Evolutionary conservation across 1,140 invertebrate genomes (phyloP).

Genomic region (Calliphora vicina): DNA sequence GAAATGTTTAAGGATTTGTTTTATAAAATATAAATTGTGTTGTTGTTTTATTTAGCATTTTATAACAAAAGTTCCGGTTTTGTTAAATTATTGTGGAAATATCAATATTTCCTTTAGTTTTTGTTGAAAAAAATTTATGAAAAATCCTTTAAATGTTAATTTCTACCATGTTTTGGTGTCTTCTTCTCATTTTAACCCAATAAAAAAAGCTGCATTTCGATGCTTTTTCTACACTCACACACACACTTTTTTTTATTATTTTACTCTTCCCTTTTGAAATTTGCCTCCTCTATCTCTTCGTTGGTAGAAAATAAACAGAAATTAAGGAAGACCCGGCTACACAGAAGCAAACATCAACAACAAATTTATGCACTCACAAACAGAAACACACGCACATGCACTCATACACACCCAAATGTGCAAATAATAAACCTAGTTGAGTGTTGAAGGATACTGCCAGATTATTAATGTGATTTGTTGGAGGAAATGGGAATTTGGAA

Average conservation of each 20-base stretch:
- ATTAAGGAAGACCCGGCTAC: conserved; percentile 3
- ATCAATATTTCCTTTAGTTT: background rate
- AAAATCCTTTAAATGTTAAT: background rate
- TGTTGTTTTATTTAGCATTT: too few species aligned
- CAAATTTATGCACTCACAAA: background rate
- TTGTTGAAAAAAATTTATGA: background rate
- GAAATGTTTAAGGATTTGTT: background rate
- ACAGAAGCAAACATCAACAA: background rate
- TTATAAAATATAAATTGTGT: background rate
- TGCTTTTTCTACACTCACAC: background rate
- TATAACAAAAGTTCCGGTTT: background rate
- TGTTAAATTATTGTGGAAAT: background rate
- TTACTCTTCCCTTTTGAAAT: background rate
- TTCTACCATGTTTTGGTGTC: background rate
- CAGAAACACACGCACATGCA: too few species aligned
- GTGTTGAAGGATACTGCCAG: background rate
- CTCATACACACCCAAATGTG: background rate
- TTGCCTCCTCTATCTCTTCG: background rate
- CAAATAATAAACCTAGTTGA: background rate
- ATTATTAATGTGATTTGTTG: background rate
- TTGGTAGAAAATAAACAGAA: background rate
- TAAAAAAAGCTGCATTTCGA: conserved; percentile 9
- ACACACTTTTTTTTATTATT: background rate
- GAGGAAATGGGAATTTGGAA: too few species aligned
- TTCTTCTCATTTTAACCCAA: conserved; percentile 1